Evolutionary conservation across 2,888 invertebrate species (phyloP), one percentile per base, ranked within the genome.

Genomic region (Petrolisthes cinctipes): DNA sequence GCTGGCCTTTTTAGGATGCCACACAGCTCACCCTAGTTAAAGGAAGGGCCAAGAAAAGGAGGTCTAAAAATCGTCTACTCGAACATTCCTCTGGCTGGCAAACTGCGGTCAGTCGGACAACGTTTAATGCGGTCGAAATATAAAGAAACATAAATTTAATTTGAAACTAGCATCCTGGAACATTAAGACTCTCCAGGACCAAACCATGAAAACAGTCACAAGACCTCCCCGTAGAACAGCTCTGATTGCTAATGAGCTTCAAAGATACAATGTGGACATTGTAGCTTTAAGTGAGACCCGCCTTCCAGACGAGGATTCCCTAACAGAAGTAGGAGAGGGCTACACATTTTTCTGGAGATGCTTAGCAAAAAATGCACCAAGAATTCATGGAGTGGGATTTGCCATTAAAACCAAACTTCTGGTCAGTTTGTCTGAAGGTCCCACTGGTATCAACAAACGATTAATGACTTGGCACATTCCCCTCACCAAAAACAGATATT

Each of bases 151-250:
- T 7, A 75, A 75, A 75, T n/a, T 75, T 17, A 75, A 75, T 75
- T 75, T 75, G 75, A 75, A 75, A 75, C n/a, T 75, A 75, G 75
- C 75, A 75, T 75, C 75, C 75, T 23, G 75, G 75, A 75, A 75
- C 75, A 75, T n/a, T 14, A 75, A 20, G 75, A 75, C 75, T n/a
- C 75, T 75, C 20, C 75, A 75, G 75, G 75, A 75, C 20, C 23
- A 75, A 75, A 7, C 75, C 75, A 75, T 9, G 23, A 20, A 75
- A 75, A 75, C 75, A 75, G 7, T n/a, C n/a, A 75, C 75, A 75
- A n/a, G n/a, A n/a, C n/a, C n/a, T n/a, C n/a, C n/a, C n/a, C n/a
- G n/a, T n/a, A n/a, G n/a, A n/a, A n/a, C 7, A 20, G n/a, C 75
- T n/a, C n/a, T n/a, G n/a, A n/a, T n/a, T n/a, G n/a, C n/a, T n/a